These are phyloP conservation scores for Seriola dumerili DNA, from an alignment of 2,113 vertebrate genomes.

Conservation along the genomic window DNA sequence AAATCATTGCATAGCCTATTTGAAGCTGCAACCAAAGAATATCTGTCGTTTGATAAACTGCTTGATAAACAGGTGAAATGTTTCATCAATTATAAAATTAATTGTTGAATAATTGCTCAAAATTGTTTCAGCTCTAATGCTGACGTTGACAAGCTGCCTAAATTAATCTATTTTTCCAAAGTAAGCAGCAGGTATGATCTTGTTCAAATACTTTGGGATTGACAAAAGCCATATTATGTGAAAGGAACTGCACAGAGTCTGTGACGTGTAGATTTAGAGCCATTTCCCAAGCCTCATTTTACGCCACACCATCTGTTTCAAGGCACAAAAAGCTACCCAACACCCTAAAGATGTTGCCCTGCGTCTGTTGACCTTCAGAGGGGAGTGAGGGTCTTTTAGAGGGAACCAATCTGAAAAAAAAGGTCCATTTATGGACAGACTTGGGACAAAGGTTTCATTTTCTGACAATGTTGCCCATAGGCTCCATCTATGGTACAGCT, in stretches of 20 bases:
- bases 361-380: constrained; percentile 57
- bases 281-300: constrained; percentile 34
- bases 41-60: not conserved
- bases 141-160: not conserved
- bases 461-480: constrained; percentile 45
- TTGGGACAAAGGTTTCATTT: constrained; percentile 72
- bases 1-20: not conserved
- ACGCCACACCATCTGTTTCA: constrained; percentile 52
- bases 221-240: constrained; percentile 51
- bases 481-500: constrained; percentile 41
- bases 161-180: constrained; percentile 8
- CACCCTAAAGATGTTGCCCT: constrained; percentile 52
- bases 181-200: constrained; percentile 28
- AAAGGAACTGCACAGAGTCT: constrained; percentile 16
- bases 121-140: not conserved
- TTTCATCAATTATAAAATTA: not conserved
- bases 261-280: constrained; percentile 26
- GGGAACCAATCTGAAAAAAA: constrained; percentile 47
- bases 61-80: not conserved
- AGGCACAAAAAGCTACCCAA: constrained; percentile 33
- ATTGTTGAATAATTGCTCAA: constrained; percentile 11
- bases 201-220: constrained; percentile 14
- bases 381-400: constrained; percentile 42
- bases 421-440: constrained; percentile 48
- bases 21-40: not conserved